These are phyloP conservation scores for Leptopilina syphax DNA, from an alignment of 2,888 invertebrate species.

Conservation along the genomic window DNA sequence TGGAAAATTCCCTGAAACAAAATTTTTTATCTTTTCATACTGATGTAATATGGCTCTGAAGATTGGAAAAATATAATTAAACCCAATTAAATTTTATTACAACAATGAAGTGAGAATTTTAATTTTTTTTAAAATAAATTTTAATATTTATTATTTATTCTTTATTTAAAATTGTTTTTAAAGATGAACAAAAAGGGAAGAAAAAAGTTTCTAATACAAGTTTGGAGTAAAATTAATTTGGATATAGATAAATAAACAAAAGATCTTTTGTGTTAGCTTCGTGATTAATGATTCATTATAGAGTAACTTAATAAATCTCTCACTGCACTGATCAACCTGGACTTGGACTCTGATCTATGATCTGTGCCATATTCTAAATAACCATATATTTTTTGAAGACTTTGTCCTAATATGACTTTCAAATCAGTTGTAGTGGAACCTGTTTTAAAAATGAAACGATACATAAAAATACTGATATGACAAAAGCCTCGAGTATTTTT, in stretches of 20 bases:
- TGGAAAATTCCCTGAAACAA: too few species aligned
- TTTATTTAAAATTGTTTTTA: too few species aligned
- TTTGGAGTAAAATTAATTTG: not conserved
- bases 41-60: too few species aligned
- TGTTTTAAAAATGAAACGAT: not conserved
- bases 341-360: conserved; percentile 23
- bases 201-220: too few species aligned
- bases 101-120: too few species aligned
- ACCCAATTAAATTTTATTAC: too few species aligned
- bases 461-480: not conserved
- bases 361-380: conserved; percentile 16
- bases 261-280: not conserved
- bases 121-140: too few species aligned
- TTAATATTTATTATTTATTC: too few species aligned
- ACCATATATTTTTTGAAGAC: conserved; percentile 13
- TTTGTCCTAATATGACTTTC: conserved; percentile 16
- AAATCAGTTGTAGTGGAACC: not conserved
- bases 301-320: not conserved
- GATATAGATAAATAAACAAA: not conserved
- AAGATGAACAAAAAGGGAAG: too few species aligned
- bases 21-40: too few species aligned
- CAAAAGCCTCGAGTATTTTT: not conserved
- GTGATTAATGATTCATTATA: conserved; percentile 19
- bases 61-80: too few species aligned
- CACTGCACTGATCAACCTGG: conserved; percentile 3